Evolutionary conservation across 2,888 invertebrate genomes (phyloP).

Genomic region (Nemotelus pantherinus): DNA sequence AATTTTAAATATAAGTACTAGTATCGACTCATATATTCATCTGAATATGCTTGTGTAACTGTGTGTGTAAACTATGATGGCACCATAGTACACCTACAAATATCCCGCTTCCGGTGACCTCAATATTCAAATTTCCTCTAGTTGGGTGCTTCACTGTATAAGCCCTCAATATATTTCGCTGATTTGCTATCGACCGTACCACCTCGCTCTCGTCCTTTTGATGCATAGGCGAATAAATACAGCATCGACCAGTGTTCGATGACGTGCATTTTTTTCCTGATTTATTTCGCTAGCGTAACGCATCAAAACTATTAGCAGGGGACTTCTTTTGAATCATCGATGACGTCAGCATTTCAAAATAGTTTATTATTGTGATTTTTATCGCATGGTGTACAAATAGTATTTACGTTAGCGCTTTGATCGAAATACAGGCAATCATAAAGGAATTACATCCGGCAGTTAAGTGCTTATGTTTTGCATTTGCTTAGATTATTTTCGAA

Average conservation of each 20-base stretch:
- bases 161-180: conserved; percentile 21
- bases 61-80: conserved; percentile 42
- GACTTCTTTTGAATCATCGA: conserved; percentile 1
- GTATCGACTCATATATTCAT: too few species aligned
- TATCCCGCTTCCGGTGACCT: conserved; percentile 50
- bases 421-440: too few species aligned
- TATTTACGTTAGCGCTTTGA: too few species aligned
- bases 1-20: too few species aligned
- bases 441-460: too few species aligned
- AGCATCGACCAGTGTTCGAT: conserved; percentile 12
- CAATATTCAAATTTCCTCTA: conserved; percentile 43
- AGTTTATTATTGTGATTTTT: too few species aligned
- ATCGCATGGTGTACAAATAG: too few species aligned
- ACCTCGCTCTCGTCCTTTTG: neutral
- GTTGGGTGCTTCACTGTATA: conserved; percentile 21
- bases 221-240: neutral
- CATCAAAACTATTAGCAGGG: neutral
- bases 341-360: conserved; percentile 15
- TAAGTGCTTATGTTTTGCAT: too few species aligned
- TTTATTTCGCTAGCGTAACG: conserved; percentile 1
- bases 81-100: conserved; percentile 45
- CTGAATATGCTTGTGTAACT: conserved; percentile 30
- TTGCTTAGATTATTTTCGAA: too few species aligned
- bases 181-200: conserved; percentile 17
- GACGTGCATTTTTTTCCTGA: conserved; percentile 23